These are phyloP conservation scores for Macaria liturata DNA, from an alignment of 2,888 invertebrate genomes.

Conservation along the genomic window DNA sequence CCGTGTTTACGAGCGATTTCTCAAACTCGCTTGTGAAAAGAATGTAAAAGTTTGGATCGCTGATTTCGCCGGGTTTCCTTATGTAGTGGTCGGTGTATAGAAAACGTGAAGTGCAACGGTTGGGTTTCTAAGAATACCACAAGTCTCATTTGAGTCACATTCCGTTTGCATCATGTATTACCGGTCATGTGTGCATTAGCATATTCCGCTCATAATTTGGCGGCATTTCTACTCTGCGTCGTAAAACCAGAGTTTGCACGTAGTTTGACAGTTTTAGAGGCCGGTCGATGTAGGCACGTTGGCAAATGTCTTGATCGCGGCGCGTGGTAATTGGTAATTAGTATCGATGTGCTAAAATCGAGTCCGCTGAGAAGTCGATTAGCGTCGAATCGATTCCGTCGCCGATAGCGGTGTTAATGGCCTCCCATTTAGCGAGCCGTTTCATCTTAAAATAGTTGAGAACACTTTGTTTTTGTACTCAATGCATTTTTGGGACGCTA, in stretches of 20 bases:
- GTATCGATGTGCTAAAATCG: constrained; percentile 73
- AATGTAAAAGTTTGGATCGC: no score
- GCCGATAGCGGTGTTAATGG: constrained; percentile 66
- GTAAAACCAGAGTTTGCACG: constrained; percentile 31
- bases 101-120: constrained; percentile 20
- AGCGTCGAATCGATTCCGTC: constrained; percentile 66
- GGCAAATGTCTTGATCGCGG: constrained; percentile 52
- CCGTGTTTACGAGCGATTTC: no score
- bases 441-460: constrained; percentile 67
- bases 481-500: constrained; percentile 71
- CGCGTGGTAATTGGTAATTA: constrained; percentile 71
- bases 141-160: constrained; percentile 27
- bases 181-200: constrained; percentile 27
- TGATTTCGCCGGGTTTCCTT: constrained; percentile 1
- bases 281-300: constrained; percentile 33
- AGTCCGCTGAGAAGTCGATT: constrained; percentile 62
- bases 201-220: constrained; percentile 27
- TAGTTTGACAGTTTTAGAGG: constrained; percentile 33
- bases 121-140: constrained; percentile 26
- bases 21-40: no score
- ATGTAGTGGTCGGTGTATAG: constrained; percentile 3
- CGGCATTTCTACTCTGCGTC: constrained; percentile 29
- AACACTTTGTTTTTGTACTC: constrained; percentile 70
- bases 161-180: constrained; percentile 28
- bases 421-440: constrained; percentile 61